Conservation (phyloP, 2,113 vertebrate genomes). For the Excalfactoria chinensis region DNA sequence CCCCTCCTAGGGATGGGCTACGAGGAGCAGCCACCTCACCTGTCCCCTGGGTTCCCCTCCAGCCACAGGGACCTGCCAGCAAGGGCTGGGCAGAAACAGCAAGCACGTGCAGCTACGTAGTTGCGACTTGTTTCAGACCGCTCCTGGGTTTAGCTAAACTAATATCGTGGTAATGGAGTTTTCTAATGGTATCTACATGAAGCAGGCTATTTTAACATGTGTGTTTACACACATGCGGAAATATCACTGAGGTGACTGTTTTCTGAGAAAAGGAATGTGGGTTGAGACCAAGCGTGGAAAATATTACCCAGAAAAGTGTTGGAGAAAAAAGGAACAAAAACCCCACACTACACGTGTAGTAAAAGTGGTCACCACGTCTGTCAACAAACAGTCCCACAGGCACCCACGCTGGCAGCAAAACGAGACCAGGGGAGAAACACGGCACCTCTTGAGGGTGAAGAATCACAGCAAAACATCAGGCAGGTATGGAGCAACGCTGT, state of each 20-base stretch:
- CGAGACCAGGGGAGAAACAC: not conserved
- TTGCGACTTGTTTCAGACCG: not conserved
- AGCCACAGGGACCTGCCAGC: not conserved
- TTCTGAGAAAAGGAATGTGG: slow-evolving; percentile 53
- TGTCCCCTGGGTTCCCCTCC: not conserved
- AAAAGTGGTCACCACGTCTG: not conserved
- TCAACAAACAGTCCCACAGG: not conserved
- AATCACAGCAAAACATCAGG: not conserved
- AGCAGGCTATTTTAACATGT: slow-evolving; percentile 33
- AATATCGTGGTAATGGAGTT: slow-evolving; percentile 23
- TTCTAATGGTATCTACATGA: slow-evolving; percentile 10
- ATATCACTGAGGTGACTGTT: slow-evolving; percentile 23
- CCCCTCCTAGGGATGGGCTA: not conserved
- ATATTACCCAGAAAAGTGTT: slow-evolving; percentile 43
- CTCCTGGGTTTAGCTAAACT: not conserved
- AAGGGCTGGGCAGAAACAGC: not conserved
- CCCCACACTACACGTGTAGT: not conserved
- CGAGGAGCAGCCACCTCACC: not conserved
- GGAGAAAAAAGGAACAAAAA: slow-evolving; percentile 32
- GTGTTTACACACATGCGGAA: slow-evolving; percentile 37
- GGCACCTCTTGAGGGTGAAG: not conserved
- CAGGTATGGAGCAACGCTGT: not conserved
- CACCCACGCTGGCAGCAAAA: not conserved
- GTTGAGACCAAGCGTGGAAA: slow-evolving; percentile 41
- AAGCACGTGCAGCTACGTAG: not conserved